Evolutionary conservation across 2,888 invertebrate genomes (phyloP).

Genomic region (Campoplex nolae): DNA sequence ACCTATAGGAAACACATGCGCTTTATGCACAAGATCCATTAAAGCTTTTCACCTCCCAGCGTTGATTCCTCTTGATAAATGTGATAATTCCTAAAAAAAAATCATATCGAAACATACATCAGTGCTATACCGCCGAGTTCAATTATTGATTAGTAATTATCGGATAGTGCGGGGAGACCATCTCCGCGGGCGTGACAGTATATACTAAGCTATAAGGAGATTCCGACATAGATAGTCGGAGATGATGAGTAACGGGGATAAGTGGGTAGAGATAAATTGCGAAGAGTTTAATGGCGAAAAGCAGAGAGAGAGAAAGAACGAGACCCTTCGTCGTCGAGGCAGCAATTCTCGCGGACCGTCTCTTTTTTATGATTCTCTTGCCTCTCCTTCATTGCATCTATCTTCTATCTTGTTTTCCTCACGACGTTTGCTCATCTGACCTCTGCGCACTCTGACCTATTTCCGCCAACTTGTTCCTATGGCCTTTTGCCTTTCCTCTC

Average conservation of each 20-base stretch:
- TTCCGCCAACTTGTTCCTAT: constrained; percentile 60
- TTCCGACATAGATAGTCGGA: constrained; percentile 42
- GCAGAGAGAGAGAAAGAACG: constrained; percentile 34
- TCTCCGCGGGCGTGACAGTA: not conserved
- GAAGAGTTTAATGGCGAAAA: constrained; percentile 54
- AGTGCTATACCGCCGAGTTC: not conserved
- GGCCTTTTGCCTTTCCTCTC: constrained; percentile 43
- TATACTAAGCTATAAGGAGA: constrained; percentile 4
- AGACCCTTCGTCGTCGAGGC: constrained; percentile 44
- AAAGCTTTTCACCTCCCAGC: not conserved
- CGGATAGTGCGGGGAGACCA: not conserved
- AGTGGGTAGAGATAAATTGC: constrained; percentile 56
- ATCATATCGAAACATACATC: not conserved
- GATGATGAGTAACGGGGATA: constrained; percentile 45
- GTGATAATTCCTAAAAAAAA: constrained; percentile 2
- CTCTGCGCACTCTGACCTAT: constrained; percentile 73
- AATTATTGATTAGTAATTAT: constrained; percentile 29
- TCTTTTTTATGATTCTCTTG: constrained; percentile 40
- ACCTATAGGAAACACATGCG: not conserved
- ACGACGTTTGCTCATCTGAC: constrained; percentile 60
- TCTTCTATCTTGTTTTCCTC: constrained; percentile 36
- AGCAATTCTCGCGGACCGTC: constrained; percentile 42
- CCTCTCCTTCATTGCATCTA: constrained; percentile 20
- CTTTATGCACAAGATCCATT: not conserved
- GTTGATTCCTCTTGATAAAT: not conserved